A percentile compares a stretch with the other conserved stretches of the same genome.
Conservation (phyloP, 2,113 vertebrate genomes). For the Bettongia penicillata region DNA sequence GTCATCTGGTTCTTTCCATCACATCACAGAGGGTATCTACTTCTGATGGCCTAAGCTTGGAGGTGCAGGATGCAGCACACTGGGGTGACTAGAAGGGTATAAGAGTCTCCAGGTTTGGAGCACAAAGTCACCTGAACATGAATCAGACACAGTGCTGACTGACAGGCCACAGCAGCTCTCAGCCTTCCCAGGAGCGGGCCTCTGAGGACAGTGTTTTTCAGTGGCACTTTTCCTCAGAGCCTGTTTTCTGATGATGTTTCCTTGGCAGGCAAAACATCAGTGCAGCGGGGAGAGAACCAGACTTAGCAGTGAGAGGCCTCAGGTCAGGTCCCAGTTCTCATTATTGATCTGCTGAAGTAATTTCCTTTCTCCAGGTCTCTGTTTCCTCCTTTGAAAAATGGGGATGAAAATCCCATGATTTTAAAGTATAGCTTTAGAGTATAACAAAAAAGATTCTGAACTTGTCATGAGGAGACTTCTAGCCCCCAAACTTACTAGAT, state of each 20-base stretch:
- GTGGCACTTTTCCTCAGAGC: not conserved
- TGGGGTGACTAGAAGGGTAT: not conserved
- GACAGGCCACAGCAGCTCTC: not conserved
- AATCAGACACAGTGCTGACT: not conserved
- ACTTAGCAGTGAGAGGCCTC: not conserved
- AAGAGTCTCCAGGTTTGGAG: not conserved
- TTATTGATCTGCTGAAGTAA: not conserved
- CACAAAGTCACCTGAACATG: not conserved
- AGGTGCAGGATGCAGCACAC: not conserved
- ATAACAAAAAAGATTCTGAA: not conserved
- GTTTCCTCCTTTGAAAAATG: not conserved
- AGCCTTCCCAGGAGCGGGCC: not conserved
- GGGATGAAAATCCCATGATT: not conserved
- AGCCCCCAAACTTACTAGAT: not conserved
- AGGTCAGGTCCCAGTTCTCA: not conserved
- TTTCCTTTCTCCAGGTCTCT: not conserved
- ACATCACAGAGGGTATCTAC: not conserved
- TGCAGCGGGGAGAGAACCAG: too few species aligned
- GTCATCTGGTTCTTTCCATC: not conserved
- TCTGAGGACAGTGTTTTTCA: not conserved
- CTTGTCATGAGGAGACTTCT: not conserved
- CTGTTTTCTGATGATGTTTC: not conserved
- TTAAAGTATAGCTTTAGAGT: not conserved
- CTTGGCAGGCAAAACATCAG: not conserved
- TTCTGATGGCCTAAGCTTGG: not conserved